Evolutionary conservation across 2,113 vertebrate genomes (phyloP), one percentile per base, ranked within the genome.

Genomic region (Pogonocichla stellata): DNA sequence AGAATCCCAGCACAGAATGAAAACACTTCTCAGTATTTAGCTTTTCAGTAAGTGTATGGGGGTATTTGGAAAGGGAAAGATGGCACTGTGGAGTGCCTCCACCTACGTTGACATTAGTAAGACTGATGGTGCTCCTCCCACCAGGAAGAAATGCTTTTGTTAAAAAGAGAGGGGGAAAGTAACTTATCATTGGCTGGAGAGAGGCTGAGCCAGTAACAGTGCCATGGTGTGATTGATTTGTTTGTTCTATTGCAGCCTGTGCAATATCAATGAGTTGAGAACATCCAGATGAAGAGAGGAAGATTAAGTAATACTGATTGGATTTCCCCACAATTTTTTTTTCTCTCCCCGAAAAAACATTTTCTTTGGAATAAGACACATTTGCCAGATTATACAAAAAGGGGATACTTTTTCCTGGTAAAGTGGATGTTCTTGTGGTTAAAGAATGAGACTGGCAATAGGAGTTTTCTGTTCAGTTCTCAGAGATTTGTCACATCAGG

Each of bases 181-280:
- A 91, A 95, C 84, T 96, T 97, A 93, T 96, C 75, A 60, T 45
- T 94, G 80, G 93, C 85, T 96, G 84, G 93, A 93, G 93, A 88
- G 78, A 80, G 57, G 42, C 84, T 70, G 91, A 96, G 72, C 95
- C 83, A 94, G 93, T 92, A 96, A 97, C 72, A 91, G 50, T 93
- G 86, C 82, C 81, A 79, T 71, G 80, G 31, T 2, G 4, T 96
- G 93, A 96, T 57, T 86, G 95, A 97, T 96, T 94, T 96, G 97
- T 95, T 97, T 94, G 93, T 93, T 93, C 85, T 93, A 45, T 94
- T 84, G 64, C 53, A 90, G 93, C 81, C 96, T 97, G 96, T 90
- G 72, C 75, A 97, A 67, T 90, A 91, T 98, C 97, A 97, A 77
- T 90, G 89, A 88, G 67, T 86, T 96, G 92, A 98, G 86, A 92